Base-by-base conservation (phyloP, 53 echinoderm and acorn worm species). In the Hippasteria phrygiana region DNA sequence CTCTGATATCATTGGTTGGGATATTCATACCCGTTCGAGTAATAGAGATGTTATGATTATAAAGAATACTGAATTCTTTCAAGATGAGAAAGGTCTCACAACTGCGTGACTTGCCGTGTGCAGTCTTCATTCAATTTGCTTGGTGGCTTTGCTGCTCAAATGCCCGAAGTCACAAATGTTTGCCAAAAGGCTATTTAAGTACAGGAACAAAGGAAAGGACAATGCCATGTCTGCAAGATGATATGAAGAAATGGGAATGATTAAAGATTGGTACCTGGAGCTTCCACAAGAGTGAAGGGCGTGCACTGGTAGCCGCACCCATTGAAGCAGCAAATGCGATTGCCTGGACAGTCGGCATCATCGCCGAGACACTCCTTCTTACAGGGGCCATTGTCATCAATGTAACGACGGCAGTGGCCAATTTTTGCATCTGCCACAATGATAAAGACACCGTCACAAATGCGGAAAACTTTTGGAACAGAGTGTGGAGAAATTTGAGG, bases 231-330 rank as follows among this genome's bases (percentile, higher is more conserved):
- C n/a, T n/a, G n/a, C n/a, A n/a, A n/a, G n/a, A n/a, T n/a, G n/a
- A n/a, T n/a, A n/a, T n/a, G n/a, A n/a, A 43, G 39, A 74, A 74
- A 24, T 43, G 55, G 46, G 11, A 45, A 11, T 45, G 11, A 11
- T 11, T 20, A 55, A 2, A 55, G 18, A 3, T 28, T 27, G 26
- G 8, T 50, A 82, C 82, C 82, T 82, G 66, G 82, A 1, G 82
- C 43, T 2, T 82, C 29, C 45, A 31, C 43, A 6, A 82, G 66
- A 2, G 33, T 35, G 65, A 64, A 82, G 0, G 82, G 82, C 0
- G 29, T 88, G 40, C 88, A 88, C 41, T 28, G 33, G 56, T 29
- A 88, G 71, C 90, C 90, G 53, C 90, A 90, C 26, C 90, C 90
- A 54, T 69, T 82, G 71, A 84, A 84, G 63, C 90, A 90, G 64